Conservation (phyloP, 2,888 invertebrate genomes). For the Molorchus minor region DNA sequence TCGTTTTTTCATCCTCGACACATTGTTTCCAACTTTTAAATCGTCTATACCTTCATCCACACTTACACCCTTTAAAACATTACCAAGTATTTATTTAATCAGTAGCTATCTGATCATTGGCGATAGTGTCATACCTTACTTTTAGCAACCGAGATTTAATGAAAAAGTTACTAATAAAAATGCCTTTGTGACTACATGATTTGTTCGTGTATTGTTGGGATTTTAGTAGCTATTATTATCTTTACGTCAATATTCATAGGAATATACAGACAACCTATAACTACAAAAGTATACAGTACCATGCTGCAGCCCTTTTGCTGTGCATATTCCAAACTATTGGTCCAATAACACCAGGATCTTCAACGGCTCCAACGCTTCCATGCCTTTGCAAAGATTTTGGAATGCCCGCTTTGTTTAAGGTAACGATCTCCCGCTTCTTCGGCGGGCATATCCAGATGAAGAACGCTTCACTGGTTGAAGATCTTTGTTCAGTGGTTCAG, state of each 20-base stretch:
- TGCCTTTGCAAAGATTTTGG: slow-evolving; percentile 66
- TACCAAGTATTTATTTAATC: too few species aligned
- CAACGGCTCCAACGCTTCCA: slow-evolving; percentile 74
- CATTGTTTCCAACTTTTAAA: slow-evolving; percentile 61
- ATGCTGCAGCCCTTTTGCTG: slow-evolving; percentile 72
- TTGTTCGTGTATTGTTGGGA: too few species aligned
- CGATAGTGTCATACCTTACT: too few species aligned
- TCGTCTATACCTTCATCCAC: slow-evolving; percentile 59
- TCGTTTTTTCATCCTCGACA: slow-evolving; percentile 74
- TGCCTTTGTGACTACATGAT: too few species aligned
- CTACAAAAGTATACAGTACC: slow-evolving; percentile 54
- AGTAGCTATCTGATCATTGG: too few species aligned
- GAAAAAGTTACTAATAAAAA: too few species aligned
- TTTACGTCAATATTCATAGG: too few species aligned
- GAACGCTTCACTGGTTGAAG: slow-evolving; percentile 81
- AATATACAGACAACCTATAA: neutral
- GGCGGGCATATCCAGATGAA: slow-evolving; percentile 70
- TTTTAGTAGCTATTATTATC: too few species aligned
- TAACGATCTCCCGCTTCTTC: slow-evolving; percentile 45
- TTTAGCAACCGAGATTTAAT: too few species aligned
- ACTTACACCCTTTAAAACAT: slow-evolving; percentile 50
- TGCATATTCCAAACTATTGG: slow-evolving; percentile 86
- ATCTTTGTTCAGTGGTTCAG: slow-evolving; percentile 81
- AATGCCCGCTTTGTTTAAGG: slow-evolving; percentile 34
- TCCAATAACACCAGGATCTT: slow-evolving; percentile 84